Evolutionary conservation across 2,113 vertebrate species (phyloP).

Genomic region (Chrysochloris asiatica): DNA sequence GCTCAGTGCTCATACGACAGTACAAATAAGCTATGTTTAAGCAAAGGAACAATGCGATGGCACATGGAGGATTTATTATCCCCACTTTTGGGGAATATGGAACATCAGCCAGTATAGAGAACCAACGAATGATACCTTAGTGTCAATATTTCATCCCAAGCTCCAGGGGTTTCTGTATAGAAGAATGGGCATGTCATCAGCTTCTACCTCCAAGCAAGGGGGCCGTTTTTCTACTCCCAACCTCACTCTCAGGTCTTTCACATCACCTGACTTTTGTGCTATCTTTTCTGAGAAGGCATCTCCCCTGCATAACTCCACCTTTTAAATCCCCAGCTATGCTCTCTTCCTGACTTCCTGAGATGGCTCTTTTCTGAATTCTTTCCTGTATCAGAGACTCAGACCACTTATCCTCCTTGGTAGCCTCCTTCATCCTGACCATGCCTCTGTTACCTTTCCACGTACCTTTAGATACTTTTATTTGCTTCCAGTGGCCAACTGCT

Average conservation of each 20-base stretch:
- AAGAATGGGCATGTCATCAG: not conserved
- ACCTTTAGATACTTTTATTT: not conserved
- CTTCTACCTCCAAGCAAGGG: not conserved
- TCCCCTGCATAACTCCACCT: not conserved
- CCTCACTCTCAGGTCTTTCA: not conserved
- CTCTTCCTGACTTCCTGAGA: not conserved
- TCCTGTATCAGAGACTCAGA: not conserved
- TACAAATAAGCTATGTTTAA: slow-evolving; percentile 58
- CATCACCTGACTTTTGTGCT: not conserved
- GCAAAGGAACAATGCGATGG: slow-evolving; percentile 42
- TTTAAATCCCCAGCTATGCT: not conserved
- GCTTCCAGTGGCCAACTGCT: not conserved
- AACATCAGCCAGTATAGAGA: not conserved
- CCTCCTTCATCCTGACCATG: not conserved
- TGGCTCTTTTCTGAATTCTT: not conserved
- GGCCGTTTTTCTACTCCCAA: not conserved
- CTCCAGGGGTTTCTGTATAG: not conserved
- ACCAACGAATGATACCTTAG: not conserved
- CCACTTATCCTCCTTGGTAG: not conserved
- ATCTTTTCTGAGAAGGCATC: not conserved
- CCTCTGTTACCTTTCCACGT: not conserved
- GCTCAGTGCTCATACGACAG: no score
- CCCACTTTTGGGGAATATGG: slow-evolving; percentile 57
- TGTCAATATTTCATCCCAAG: not conserved
- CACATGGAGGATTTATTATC: slow-evolving; percentile 27